phyloP scores from a whole-genome alignment of 1,140 invertebrate genomes.

The Bombus fervidus region DNA sequence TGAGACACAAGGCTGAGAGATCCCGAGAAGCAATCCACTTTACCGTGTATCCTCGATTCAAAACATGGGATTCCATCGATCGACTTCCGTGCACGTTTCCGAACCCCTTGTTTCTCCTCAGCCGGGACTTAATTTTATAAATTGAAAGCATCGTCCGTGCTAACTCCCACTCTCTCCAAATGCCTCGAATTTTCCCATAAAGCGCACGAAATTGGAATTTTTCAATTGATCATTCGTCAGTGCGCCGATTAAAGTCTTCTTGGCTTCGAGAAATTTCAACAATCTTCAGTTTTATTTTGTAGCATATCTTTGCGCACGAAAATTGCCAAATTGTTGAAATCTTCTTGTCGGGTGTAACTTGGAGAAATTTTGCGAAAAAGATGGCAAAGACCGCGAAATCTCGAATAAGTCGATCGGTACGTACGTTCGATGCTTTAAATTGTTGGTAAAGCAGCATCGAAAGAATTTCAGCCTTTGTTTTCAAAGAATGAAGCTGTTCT shows the following conservation, averaged over 20 bases:
- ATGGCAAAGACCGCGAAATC: no score
- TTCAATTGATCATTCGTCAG: background rate
- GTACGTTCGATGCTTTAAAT: no score
- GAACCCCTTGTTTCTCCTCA: background rate
- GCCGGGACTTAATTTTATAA: conserved; percentile 26
- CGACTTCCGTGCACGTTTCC: background rate
- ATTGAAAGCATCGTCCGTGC: conserved; percentile 12
- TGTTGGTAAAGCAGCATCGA: no score
- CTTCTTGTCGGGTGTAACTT: no score
- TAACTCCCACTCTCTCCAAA: background rate
- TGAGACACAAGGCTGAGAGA: background rate
- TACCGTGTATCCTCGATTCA: conserved; percentile 3
- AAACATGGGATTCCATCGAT: conserved; percentile 40
- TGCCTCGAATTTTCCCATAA: background rate
- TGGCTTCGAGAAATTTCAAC: no score
- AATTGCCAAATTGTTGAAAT: fast-evolving
- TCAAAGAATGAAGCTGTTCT: no score
- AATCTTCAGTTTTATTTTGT: no score
- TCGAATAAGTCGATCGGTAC: no score
- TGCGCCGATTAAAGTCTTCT: background rate
- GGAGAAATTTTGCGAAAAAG: no score
- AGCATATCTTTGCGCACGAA: no score
- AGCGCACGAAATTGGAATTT: background rate
- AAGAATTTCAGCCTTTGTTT: no score
- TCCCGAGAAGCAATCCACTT: conserved; percentile 32